These are phyloP conservation scores for Penaeus japonicus DNA, from an alignment of 1,140 invertebrate species.

Conservation along the genomic window DNA sequence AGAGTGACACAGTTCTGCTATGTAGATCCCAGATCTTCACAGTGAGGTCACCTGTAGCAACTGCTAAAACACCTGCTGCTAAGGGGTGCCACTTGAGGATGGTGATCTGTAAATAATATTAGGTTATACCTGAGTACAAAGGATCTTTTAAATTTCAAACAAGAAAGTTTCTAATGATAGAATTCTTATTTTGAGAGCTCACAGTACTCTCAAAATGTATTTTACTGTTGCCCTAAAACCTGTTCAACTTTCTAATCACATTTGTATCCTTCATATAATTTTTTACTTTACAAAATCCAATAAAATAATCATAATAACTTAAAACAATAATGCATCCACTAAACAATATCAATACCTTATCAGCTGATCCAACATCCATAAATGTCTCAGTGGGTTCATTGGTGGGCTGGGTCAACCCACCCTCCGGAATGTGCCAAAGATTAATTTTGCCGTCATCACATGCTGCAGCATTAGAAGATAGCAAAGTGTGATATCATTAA, in stretches of 20 bases:
- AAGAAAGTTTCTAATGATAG: not conserved
- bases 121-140: not conserved
- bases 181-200: not conserved
- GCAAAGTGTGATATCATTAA: not conserved
- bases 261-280: too few species aligned
- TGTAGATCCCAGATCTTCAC: constrained; percentile 68
- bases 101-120: constrained; percentile 28
- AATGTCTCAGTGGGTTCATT: constrained; percentile 71
- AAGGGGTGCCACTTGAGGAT: constrained; percentile 90
- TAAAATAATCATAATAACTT: too few species aligned
- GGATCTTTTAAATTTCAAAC: not conserved
- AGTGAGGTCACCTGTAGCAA: constrained; percentile 87
- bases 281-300: too few species aligned
- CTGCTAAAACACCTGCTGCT: constrained; percentile 82
- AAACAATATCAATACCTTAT: constrained; percentile 78
- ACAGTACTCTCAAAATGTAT: not conserved
- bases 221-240: too few species aligned
- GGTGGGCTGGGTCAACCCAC: constrained; percentile 77
- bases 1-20: constrained; percentile 26
- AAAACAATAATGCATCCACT: too few species aligned
- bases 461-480: constrained; percentile 66
- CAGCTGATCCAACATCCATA: constrained; percentile 74
- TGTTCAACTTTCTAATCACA: too few species aligned
- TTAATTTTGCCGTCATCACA: constrained; percentile 91
- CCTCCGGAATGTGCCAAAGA: constrained; percentile 79